Percentiles rank a stretch among this genome's conserved stretches.
Evolutionary conservation across 2,113 vertebrate genomes (phyloP).

Genomic region (Ranitomeya variabilis): DNA sequence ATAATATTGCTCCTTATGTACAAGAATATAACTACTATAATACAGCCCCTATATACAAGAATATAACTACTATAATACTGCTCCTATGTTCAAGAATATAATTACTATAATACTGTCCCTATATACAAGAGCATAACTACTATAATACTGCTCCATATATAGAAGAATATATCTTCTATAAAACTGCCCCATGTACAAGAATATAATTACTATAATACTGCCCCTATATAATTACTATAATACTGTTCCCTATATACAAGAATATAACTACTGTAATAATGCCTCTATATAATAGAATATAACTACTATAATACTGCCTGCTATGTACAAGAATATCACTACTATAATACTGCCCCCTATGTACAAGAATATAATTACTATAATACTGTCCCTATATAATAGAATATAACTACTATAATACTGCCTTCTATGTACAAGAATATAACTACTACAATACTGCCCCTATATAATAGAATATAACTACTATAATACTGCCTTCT

Average conservation of each 20-base stretch:
- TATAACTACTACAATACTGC: too few relatives aligned
- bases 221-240: neutral
- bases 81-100: too few relatives aligned
- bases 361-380: too few relatives aligned
- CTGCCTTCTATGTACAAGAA: too few relatives aligned
- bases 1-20: neutral
- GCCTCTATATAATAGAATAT: neutral
- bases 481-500: too few relatives aligned
- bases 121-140: neutral
- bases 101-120: neutral
- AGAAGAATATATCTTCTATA: neutral
- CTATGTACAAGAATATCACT: neutral
- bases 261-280: neutral
- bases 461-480: too few relatives aligned
- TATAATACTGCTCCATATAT: neutral
- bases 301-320: neutral
- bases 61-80: too few relatives aligned
- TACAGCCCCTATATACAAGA: too few relatives aligned
- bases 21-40: neutral
- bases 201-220: constrained; percentile 3
- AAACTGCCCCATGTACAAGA: neutral
- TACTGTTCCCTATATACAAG: neutral
- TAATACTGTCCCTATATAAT: too few relatives aligned
- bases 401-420: too few relatives aligned
- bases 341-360: too few relatives aligned